These are phyloP conservation scores for Neuroscelio doddi DNA, from an alignment of 2,888 invertebrate genomes.

Conservation along the genomic window DNA sequence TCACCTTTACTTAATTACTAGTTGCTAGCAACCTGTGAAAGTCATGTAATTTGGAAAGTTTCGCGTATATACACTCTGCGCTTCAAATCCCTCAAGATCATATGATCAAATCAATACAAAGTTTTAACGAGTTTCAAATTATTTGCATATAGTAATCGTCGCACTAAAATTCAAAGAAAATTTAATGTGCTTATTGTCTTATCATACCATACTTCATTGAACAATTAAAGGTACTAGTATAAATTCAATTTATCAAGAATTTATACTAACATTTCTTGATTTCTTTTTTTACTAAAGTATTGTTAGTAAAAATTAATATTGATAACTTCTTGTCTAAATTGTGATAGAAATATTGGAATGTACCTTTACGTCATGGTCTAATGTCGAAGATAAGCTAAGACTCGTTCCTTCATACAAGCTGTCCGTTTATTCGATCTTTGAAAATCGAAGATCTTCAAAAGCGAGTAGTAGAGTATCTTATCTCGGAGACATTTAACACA, in stretches of 20 bases:
- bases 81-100: conserved; percentile 3
- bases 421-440: conserved; percentile 4
- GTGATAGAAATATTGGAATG: no score
- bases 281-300: no score
- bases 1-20: conserved; percentile 2
- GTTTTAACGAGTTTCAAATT: conserved; percentile 7
- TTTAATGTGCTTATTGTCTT: no score
- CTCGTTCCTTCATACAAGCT: conserved; percentile 4
- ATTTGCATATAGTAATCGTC: not conserved
- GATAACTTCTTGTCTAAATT: no score
- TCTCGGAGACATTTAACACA: conserved; percentile 35
- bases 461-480: conserved; percentile 16
- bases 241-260: not conserved
- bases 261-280: no score
- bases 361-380: not conserved
- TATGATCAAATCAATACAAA: conserved; percentile 2
- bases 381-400: not conserved
- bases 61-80: not conserved
- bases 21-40: not conserved
- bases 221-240: not conserved
- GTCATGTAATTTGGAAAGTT: conserved; percentile 7
- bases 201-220: not conserved
- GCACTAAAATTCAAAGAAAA: not conserved
- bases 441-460: conserved; percentile 3
- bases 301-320: no score